phyloP scores from a whole-genome alignment of 2,113 vertebrate genomes.

The Austrofundulus limnaeus region DNA sequence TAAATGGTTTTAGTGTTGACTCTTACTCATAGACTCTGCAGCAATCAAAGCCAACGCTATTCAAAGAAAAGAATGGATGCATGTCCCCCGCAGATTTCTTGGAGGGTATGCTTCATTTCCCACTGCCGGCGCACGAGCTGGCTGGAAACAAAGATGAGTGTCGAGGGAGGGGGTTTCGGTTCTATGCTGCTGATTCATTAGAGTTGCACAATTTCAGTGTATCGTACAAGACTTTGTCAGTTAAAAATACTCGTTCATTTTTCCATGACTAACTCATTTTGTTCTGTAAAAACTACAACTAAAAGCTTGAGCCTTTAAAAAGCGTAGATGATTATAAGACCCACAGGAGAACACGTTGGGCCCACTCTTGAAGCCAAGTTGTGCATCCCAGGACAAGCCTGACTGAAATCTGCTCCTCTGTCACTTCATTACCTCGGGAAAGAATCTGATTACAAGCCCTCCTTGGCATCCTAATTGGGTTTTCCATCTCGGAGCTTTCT shows the following conservation, averaged over 20 bases:
- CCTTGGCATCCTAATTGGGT: conserved; percentile 51
- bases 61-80: no score
- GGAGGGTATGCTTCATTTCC: no score
- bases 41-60: no score
- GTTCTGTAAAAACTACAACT: neutral
- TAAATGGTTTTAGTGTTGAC: no score
- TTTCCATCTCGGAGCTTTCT: conserved; percentile 38
- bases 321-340: neutral
- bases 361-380: conserved; percentile 1
- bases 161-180: no score
- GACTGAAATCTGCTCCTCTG: conserved; percentile 42
- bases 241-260: neutral
- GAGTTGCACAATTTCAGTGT: no score
- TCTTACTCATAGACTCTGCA: no score
- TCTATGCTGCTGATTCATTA: no score
- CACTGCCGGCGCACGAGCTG: no score
- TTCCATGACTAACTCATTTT: neutral
- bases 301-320: neutral
- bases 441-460: conserved; percentile 54
- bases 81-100: no score
- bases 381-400: conserved; percentile 12
- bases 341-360: neutral
- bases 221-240: neutral
- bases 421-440: conserved; percentile 57
- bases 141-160: no score